Base-by-base conservation (phyloP, 2,888 invertebrate species). In the Agrotis segetum region DNA sequence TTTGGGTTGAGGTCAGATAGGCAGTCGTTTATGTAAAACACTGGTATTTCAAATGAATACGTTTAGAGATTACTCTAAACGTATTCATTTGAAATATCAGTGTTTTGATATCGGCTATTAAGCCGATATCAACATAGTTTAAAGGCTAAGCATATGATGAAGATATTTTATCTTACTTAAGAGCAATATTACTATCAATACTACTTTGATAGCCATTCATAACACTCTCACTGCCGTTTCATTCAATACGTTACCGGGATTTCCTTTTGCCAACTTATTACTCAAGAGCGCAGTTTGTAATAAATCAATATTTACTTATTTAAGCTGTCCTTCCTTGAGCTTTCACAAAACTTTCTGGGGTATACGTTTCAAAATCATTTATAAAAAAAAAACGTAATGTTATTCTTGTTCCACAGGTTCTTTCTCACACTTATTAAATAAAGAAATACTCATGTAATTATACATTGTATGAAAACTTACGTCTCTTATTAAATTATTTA, bases 241-340 rank as follows among this genome's bases (percentile, higher is more conserved):
- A 19, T 52, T 21, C 3, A 7, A 29, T 47, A n/a, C 19, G 2
- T 6, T 13, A 29, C 13, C 5, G 14, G 7, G 21, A 50, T n/a
- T 44, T n/a, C 5, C 17, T 24, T 40, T 4, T 6, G 14, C 40
- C 4, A 5, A 2, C 19, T 19, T 19, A 17, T 21, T 29, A 29
- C 14, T 1, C 13, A 49, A 49, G 4, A 29, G 13, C 11, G 17
- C n/a, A 21, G n/a, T 21, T 29, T 21, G 50, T 52, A 6, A 46
- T 24, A 34, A 56, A 53, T 67, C 46, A 59, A 60, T 60, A 59
- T 59, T 70, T 60, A 59, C 52, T 70, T 21, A 50, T 50, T 44
- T 16, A 13, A 44, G 13, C 11, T 14, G 11, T 67, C 67, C 19
- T 29, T 29, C 29, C 17, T 6, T 49, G 9, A 53, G 14, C 29